Evolutionary conservation across 2,797 vertebrate genomes (phyloP).

Genomic region (Halcyon badia): DNA sequence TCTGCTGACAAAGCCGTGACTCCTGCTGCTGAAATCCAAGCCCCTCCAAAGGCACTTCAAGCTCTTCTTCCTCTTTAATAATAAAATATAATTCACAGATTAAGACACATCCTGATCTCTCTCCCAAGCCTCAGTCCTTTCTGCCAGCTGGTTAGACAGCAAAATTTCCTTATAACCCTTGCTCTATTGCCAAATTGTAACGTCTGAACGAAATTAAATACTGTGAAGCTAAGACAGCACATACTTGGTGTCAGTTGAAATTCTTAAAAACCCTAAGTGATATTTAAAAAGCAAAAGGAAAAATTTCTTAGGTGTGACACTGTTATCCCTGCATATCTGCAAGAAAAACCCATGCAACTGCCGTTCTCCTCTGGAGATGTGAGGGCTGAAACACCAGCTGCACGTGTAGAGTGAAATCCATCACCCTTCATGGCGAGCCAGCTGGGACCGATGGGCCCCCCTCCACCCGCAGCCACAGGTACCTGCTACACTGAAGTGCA

Average conservation of each 20-base stretch:
- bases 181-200: not conserved
- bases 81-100: constrained; percentile 64
- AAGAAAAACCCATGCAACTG: not conserved
- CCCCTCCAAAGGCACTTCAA: constrained; percentile 82
- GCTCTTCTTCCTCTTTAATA: constrained; percentile 81
- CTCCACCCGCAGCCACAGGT: not conserved
- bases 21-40: constrained; percentile 89
- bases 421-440: not conserved
- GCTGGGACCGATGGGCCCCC: not conserved
- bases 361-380: not conserved
- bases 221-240: not conserved
- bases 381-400: not conserved
- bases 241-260: not conserved
- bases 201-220: not conserved
- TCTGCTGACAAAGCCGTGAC: constrained; percentile 87
- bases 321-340: not conserved
- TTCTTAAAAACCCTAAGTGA: not conserved
- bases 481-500: not conserved
- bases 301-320: rapidly evolving
- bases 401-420: not conserved
- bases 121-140: not conserved
- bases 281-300: not conserved
- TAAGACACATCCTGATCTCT: constrained; percentile 35
- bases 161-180: not conserved
- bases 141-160: too few relatives aligned